These are phyloP conservation scores for Camponotus pennsylvanicus DNA, from an alignment of 1,140 invertebrate species.

Conservation along the genomic window DNA sequence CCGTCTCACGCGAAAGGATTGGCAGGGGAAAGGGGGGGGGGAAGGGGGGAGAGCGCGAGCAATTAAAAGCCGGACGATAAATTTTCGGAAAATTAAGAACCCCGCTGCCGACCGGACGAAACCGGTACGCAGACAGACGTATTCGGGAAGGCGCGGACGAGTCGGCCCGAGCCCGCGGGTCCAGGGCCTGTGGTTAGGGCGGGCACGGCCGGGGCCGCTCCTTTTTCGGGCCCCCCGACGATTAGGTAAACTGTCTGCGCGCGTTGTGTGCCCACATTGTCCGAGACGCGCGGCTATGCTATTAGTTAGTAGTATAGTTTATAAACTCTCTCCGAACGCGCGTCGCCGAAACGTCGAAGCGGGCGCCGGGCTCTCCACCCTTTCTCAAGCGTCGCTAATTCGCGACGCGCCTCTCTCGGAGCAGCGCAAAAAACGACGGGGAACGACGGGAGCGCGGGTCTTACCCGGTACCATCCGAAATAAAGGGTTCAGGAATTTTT, in stretches of 20 bases:
- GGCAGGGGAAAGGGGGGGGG: no score
- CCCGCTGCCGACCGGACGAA: conserved; percentile 37
- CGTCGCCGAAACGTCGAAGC: not conserved
- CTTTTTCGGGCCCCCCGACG: conserved; percentile 82
- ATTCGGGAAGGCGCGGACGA: conserved; percentile 65
- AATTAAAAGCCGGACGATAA: conserved; percentile 67
- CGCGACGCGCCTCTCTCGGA: conserved; percentile 77
- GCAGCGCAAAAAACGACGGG: not conserved
- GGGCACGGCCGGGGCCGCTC: conserved; percentile 78
- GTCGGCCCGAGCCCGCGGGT: conserved; percentile 75
- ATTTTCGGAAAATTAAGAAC: conserved; percentile 63
- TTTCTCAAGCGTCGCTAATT: conserved; percentile 83
- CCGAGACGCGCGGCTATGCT: conserved; percentile 82
- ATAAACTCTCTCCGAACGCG: conserved; percentile 69
- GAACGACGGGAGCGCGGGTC: not conserved
- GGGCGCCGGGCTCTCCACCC: conserved; percentile 49
- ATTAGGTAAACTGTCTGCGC: conserved; percentile 85
- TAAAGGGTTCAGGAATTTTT: conserved; percentile 34
- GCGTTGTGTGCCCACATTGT: conserved; percentile 80
- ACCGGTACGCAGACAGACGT: conserved; percentile 53
- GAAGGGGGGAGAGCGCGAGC: not conserved
- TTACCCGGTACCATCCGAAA: not conserved
- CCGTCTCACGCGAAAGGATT: not conserved
- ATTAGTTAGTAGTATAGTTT: conserved; percentile 85
- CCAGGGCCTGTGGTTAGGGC: conserved; percentile 85